Percentiles rank a stretch among this genome's conserved stretches.
phyloP scores from a whole-genome alignment of 2,888 invertebrate species.

The Tenthredo notha region DNA sequence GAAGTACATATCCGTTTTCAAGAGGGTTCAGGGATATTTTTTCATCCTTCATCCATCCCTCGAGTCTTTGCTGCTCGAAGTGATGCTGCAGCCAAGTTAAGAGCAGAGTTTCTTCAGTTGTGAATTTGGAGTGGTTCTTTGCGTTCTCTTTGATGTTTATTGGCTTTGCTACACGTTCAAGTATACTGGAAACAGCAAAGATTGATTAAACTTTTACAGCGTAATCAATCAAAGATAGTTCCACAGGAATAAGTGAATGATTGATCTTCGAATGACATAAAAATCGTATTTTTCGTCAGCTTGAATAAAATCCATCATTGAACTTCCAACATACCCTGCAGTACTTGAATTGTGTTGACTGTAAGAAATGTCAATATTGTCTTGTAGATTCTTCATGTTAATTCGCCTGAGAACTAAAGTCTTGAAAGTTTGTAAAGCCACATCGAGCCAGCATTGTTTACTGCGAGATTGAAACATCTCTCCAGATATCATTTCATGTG shows the following conservation, averaged over 20 bases:
- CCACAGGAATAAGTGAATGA: neutral
- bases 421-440: slow-evolving; percentile 83
- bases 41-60: slow-evolving; percentile 77
- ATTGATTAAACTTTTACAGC: neutral
- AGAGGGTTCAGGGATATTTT: slow-evolving; percentile 63
- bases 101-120: slow-evolving; percentile 71
- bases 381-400: slow-evolving; percentile 2
- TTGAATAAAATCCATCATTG: neutral
- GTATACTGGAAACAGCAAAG: neutral
- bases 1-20: slow-evolving; percentile 58
- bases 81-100: slow-evolving; percentile 77
- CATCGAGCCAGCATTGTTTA: slow-evolving; percentile 82
- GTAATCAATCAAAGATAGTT: neutral
- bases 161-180: neutral
- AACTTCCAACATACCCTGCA: neutral
- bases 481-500: slow-evolving; percentile 1
- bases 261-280: neutral
- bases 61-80: slow-evolving; percentile 75
- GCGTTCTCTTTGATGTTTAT: neutral
- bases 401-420: slow-evolving; percentile 79
- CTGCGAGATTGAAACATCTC: slow-evolving; percentile 66
- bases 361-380: neutral
- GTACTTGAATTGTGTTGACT: neutral
- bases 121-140: slow-evolving; percentile 32
- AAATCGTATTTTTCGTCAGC: neutral